phyloP scores from a whole-genome alignment of 2,888 invertebrate species.

The Apomyelois bistriatella region DNA sequence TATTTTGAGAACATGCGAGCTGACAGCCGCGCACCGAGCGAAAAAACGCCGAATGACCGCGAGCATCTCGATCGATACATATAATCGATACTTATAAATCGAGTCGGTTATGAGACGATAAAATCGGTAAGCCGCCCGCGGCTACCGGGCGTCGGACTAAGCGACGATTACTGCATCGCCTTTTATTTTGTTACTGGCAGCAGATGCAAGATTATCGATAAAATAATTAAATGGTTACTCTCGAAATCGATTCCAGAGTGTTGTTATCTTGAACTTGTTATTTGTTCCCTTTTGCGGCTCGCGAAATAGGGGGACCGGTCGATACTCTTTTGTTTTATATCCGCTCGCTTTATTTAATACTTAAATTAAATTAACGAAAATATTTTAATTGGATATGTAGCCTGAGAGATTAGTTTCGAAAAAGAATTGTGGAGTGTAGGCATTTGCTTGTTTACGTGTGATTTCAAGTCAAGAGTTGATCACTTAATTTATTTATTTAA shows the following conservation, averaged over 20 bases:
- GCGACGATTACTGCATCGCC: conserved; percentile 74
- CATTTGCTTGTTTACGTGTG: no score
- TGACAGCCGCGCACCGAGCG: conserved; percentile 30
- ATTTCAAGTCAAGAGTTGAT: no score
- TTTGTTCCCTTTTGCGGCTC: conserved; percentile 70
- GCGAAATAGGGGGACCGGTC: conserved; percentile 45
- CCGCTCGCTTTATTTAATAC: conserved; percentile 18
- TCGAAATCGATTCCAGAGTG: conserved; percentile 79
- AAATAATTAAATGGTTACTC: conserved; percentile 81
- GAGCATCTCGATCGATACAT: conserved; percentile 68
- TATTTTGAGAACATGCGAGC: conserved; percentile 43
- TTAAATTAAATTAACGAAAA: background rate
- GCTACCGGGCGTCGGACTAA: conserved; percentile 77
- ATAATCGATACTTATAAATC: conserved; percentile 79
- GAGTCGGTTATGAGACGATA: conserved; percentile 78
- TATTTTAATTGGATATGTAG: conserved; percentile 2
- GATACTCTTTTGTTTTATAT: conserved; percentile 19
- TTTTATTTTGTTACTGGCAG: conserved; percentile 66
- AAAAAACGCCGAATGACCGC: conserved; percentile 70
- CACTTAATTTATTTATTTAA: no score
- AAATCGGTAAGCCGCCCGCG: conserved; percentile 73
- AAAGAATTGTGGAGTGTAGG: no score
- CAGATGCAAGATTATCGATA: conserved; percentile 78
- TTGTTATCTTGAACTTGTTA: conserved; percentile 71
- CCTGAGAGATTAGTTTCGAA: background rate